Evolutionary conservation across 2,113 vertebrate species (phyloP).

Genomic region (Nestor notabilis): DNA sequence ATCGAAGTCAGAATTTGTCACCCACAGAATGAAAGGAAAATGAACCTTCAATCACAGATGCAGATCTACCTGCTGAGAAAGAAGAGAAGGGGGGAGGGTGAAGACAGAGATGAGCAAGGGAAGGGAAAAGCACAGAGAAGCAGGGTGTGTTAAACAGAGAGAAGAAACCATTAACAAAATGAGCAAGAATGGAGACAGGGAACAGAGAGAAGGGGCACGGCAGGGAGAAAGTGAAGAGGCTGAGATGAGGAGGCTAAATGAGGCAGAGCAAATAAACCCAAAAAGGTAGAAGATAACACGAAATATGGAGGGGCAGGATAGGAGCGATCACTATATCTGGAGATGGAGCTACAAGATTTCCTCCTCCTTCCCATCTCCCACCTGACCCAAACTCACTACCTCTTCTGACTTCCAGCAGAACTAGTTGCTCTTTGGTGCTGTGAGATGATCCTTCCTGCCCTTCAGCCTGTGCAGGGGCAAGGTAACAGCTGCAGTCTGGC

Average conservation of each 20-base stretch:
- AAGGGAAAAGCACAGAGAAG: background rate
- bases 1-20: constrained; percentile 63
- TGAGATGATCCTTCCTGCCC: background rate
- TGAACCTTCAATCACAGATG: constrained; percentile 63
- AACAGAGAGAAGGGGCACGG: background rate
- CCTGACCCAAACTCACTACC: background rate
- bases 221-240: background rate
- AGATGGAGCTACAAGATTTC: background rate
- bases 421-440: background rate
- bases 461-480: background rate
- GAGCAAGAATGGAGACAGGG: background rate
- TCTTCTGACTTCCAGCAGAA: background rate
- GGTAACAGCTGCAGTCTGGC: background rate
- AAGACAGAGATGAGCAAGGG: background rate
- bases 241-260: background rate
- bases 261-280: background rate
- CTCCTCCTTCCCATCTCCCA: background rate
- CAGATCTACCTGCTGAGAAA: constrained; percentile 26
- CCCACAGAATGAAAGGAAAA: constrained; percentile 69
- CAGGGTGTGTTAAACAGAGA: background rate
- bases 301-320: background rate
- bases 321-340: background rate
- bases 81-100: background rate
- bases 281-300: background rate
- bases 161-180: background rate